These are phyloP conservation scores for Epizoanthus scotinus DNA, from an alignment of 92 coral and sea anemone species.

Conservation along the genomic window DNA sequence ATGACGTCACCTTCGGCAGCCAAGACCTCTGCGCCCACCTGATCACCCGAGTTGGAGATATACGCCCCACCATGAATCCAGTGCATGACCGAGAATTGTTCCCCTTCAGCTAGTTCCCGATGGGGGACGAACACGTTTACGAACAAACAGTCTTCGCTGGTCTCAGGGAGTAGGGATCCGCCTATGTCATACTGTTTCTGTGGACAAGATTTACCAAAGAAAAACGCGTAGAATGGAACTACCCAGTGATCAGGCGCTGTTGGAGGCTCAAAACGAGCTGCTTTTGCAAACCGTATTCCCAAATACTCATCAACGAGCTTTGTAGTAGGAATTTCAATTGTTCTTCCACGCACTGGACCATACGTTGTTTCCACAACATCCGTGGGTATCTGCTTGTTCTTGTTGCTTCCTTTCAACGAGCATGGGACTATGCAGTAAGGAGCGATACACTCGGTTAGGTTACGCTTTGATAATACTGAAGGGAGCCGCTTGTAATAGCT, in stretches of 20 bases:
- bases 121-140: conserved; percentile 17
- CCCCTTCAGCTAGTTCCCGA: background rate
- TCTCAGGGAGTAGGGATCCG: background rate
- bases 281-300: conserved; percentile 16
- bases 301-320: background rate
- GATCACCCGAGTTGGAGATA: conserved; percentile 4
- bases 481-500: no score
- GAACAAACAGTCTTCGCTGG: conserved; percentile 8
- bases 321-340: background rate
- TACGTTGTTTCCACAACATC: conserved; percentile 11
- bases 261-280: conserved; percentile 7
- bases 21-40: conserved; percentile 17
- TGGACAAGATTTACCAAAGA: conserved; percentile 1
- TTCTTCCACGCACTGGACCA: conserved; percentile 15
- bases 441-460: no score
- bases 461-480: no score
- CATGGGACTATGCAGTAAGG: background rate
- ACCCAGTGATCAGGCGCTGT: background rate
- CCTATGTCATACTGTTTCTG: background rate
- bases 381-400: background rate
- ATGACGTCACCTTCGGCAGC: conserved; percentile 27
- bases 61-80: conserved; percentile 27
- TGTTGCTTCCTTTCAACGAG: background rate
- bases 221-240: background rate
- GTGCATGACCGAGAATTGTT: conserved; percentile 19